These are phyloP conservation scores for Paramisgurnus dabryanus DNA, from an alignment of 2,113 vertebrate genomes.

Conservation along the genomic window DNA sequence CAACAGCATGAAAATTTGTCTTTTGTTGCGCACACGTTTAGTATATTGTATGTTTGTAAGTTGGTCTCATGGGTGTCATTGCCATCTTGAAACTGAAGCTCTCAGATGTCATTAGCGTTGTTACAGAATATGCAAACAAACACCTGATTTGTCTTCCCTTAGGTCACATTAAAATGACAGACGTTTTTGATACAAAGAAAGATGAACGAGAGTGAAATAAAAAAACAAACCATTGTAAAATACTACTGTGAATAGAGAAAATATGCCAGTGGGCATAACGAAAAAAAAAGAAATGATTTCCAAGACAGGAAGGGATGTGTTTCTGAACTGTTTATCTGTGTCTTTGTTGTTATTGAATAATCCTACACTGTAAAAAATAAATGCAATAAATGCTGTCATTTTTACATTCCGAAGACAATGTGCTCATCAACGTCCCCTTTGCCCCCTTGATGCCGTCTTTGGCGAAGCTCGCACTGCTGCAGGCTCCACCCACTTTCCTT, in stretches of 20 bases:
- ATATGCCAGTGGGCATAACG: background rate
- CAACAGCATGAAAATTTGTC: background rate
- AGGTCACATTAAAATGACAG: background rate
- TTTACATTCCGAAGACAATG: too few species aligned
- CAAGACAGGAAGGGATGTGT: background rate
- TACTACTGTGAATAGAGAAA: background rate
- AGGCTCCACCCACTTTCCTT: too few species aligned
- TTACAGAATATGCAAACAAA: background rate
- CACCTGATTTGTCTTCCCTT: background rate
- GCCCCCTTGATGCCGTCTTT: too few species aligned
- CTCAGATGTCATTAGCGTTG: background rate
- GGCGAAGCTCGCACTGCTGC: too few species aligned
- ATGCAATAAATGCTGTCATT: too few species aligned
- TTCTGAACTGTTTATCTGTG: too few species aligned
- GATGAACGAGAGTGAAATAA: background rate
- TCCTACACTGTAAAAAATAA: too few species aligned
- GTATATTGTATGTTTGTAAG: background rate
- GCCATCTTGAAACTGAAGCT: background rate
- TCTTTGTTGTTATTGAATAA: too few species aligned
- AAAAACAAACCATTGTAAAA: background rate
- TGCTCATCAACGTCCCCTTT: too few species aligned
- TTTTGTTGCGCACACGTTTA: background rate
- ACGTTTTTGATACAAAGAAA: background rate
- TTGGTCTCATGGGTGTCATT: conserved; percentile 15
- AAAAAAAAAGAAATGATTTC: background rate